Base-by-base conservation (phyloP, 2,888 invertebrate genomes). In the Crematogaster levior region DNA sequence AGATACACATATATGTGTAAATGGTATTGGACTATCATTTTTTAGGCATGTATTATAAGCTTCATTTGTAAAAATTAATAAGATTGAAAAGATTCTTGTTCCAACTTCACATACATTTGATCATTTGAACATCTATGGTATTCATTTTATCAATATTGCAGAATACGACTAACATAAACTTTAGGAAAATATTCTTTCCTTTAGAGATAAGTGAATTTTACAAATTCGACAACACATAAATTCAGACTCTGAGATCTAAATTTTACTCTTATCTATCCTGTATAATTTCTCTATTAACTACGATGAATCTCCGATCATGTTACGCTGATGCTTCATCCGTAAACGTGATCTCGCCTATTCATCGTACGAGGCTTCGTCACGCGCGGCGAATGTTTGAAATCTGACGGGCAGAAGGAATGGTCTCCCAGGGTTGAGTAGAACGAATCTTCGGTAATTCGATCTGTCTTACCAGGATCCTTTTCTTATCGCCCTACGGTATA, bases 391-490 rank as follows among this genome's bases (percentile, higher is more conserved):
- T 30, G 15, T 34, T 70, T 34, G 56, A 56, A 70, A 56, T 68
- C 53, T 40, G 27, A 53, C 18, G 37, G 21, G 9, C 24, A 37
- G 40, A 48, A 27, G 30, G 21, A 18, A 37, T 21, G 46, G 7
- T 61, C 58, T 48, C 21, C 6, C 12, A 43, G 43, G 72, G 51
- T 68, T 70, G 61, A 66, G 84, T 77, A 84, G 85, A 87, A 88
- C 84, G 83, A 88, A 88, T 87, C 77, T 40, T 46, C n/a, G 51
- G 82, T 87, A 84, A 88, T 88, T 88, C 83, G 85, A 87, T 82
- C 85, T 56, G 34, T 81, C 56, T 70, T 18, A 40, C 56, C 15
- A 21, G 48, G 73, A 72, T 40, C 60, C 73, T 58, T 60, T 53
- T 73, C 80, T 72, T 68, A 82, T 79, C 68, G 46, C 15, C 34